Conservation (phyloP, 64 coral and sea anemone species). For the Porites lutea region DNA sequence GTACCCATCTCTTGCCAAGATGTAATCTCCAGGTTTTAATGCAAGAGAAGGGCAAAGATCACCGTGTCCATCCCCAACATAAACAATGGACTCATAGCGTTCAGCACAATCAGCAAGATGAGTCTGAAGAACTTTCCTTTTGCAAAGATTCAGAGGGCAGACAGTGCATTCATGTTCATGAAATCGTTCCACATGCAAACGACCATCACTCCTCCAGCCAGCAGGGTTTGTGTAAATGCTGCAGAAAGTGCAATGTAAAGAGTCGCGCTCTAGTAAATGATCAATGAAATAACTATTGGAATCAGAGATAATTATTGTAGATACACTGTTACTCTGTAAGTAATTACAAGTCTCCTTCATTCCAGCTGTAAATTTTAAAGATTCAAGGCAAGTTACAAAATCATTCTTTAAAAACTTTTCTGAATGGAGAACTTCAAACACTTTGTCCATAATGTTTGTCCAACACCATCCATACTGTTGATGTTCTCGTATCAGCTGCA, state of each 20-base stretch:
- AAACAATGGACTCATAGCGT: conserved; percentile 75
- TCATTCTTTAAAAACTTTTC: conserved; percentile 71
- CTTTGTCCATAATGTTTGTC: conserved; percentile 90
- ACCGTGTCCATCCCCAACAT: conserved; percentile 91
- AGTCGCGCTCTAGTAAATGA: conserved; percentile 78
- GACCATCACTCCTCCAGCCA: conserved; percentile 57
- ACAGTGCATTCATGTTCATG: conserved; percentile 72
- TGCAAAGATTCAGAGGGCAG: conserved; percentile 92
- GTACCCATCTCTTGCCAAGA: conserved; percentile 88
- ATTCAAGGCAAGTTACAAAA: conserved; percentile 89
- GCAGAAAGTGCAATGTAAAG: conserved; percentile 59
- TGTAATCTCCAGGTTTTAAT: conserved; percentile 48
- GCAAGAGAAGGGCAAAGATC: conserved; percentile 80
- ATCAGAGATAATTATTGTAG: conserved; percentile 90
- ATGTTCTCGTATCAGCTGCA: conserved; percentile 55
- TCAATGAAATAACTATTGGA: conserved; percentile 97
- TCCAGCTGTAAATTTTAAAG: conserved; percentile 84
- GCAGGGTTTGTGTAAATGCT: conserved; percentile 91
- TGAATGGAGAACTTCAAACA: conserved; percentile 72
- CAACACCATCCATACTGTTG: conserved; percentile 78
- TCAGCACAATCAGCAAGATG: conserved; percentile 16
- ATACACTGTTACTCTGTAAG: conserved; percentile 49
- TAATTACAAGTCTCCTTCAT: conserved; percentile 93
- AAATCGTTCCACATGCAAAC: conserved; percentile 64
- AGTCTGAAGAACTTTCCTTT: conserved; percentile 68